These are phyloP conservation scores for Discoglossus pictus DNA, from an alignment of 2,797 vertebrate genomes.

Conservation along the genomic window DNA sequence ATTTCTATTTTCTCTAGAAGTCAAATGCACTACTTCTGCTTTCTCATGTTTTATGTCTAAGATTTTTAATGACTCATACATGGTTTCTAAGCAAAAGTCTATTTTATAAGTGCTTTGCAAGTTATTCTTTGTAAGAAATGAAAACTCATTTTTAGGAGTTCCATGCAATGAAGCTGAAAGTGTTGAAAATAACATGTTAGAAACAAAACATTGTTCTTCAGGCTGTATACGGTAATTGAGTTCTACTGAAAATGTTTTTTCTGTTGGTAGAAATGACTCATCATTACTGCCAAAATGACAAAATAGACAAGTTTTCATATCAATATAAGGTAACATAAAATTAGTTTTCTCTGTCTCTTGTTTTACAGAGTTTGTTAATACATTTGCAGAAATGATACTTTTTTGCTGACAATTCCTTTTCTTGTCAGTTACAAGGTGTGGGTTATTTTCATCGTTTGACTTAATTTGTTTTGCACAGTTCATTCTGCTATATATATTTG, in stretches of 20 bases:
- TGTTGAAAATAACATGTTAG: conserved; percentile 16
- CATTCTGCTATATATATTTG: conserved; percentile 7
- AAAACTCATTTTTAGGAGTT: conserved; percentile 13
- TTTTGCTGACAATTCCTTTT: neutral
- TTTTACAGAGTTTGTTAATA: conserved; percentile 11
- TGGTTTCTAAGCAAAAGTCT: conserved; percentile 4
- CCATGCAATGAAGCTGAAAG: conserved; percentile 21
- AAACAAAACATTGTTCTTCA: conserved; percentile 14
- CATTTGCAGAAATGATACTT: conserved; percentile 7
- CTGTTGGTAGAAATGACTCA: conserved; percentile 17
- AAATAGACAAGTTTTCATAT: conserved; percentile 20
- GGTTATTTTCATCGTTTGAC: neutral
- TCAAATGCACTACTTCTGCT: conserved; percentile 1
- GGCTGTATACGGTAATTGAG: conserved; percentile 6
- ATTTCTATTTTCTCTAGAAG: conserved; percentile 1
- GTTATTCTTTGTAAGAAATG: conserved; percentile 1
- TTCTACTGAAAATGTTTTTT: conserved; percentile 19
- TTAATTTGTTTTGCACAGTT: conserved; percentile 10
- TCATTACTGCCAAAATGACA: neutral
- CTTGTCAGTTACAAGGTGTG: neutral
- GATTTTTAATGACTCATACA: neutral
- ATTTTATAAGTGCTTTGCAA: conserved; percentile 13
- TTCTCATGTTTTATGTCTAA: neutral
- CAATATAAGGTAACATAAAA: neutral
- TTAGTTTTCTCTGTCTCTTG: conserved; percentile 1